Percentiles rank a stretch among this genome's conserved stretches.
Evolutionary conservation across 30 jellyfish, hydroid and myxozoan genomes (phyloP).

Genomic region (Morbakka virulenta): DNA sequence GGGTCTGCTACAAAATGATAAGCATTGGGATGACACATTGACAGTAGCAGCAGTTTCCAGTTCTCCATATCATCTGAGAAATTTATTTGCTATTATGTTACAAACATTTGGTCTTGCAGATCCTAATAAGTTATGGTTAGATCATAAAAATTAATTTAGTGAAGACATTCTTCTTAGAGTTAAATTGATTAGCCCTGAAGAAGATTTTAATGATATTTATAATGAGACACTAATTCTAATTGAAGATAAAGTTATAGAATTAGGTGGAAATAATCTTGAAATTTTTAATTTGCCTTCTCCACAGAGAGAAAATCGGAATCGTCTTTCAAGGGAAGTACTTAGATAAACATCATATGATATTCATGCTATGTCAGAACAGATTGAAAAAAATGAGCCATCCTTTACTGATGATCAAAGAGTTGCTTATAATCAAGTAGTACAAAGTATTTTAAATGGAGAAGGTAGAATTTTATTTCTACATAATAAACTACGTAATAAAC

Average conservation of each 20-base stretch:
- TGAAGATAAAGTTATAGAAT: neutral
- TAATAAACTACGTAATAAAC: slow-evolving; percentile 37
- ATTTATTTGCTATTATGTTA: slow-evolving; percentile 6
- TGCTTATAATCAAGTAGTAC: slow-evolving; percentile 5
- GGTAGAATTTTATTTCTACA: slow-evolving; percentile 23
- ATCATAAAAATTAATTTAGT: neutral
- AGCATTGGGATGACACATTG: slow-evolving; percentile 32
- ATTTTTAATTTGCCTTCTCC: neutral
- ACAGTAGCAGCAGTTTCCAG: slow-evolving; percentile 9
- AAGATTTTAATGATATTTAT: neutral
- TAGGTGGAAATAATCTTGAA: neutral
- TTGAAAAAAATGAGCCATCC: slow-evolving; percentile 1
- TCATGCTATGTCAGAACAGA: neutral
- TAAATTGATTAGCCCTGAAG: neutral
- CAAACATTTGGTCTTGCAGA: neutral
- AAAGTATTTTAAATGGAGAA: neutral
- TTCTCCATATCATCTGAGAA: neutral
- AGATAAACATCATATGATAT: neutral
- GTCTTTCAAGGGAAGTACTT: neutral
- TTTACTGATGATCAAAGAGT: slow-evolving; percentile 15
- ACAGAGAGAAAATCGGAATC: neutral
- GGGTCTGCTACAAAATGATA: slow-evolving; percentile 55
- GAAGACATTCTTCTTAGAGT: neutral
- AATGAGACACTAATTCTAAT: neutral
- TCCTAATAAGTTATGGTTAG: neutral